These are phyloP conservation scores for Stenopsyche tienmushanensis DNA, from an alignment of 1,140 invertebrate species.

Conservation along the genomic window DNA sequence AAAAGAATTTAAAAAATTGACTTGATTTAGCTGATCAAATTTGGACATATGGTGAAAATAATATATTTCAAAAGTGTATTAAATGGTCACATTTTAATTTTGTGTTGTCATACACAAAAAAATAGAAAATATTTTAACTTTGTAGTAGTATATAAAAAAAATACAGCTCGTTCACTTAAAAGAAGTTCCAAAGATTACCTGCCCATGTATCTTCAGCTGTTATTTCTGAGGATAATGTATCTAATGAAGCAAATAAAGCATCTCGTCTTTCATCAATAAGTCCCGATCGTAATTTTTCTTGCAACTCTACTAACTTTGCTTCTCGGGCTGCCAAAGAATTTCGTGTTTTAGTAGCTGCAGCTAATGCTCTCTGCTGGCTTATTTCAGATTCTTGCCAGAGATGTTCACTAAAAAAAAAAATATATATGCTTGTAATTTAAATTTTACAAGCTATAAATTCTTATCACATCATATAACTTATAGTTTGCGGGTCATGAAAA, in stretches of 20 bases:
- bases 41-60: not conserved
- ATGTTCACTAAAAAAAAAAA: slow-evolving; percentile 26
- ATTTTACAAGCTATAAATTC: too few relatives aligned
- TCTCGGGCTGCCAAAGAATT: slow-evolving; percentile 48
- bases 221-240: slow-evolving; percentile 50
- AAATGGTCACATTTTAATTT: not conserved
- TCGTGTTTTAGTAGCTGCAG: slow-evolving; percentile 48
- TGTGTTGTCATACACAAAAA: too few relatives aligned
- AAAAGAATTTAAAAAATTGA: not conserved
- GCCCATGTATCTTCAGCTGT: slow-evolving; percentile 52
- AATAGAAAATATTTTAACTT: too few relatives aligned
- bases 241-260: slow-evolving; percentile 49
- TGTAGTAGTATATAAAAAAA: not conserved
- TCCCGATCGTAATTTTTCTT: slow-evolving; percentile 44
- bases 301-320: slow-evolving; percentile 45
- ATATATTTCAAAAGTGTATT: not conserved
- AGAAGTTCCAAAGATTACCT: slow-evolving; percentile 46
- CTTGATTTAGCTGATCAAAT: not conserved
- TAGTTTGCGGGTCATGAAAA: not conserved
- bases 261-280: slow-evolving; percentile 53
- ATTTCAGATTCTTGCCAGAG: slow-evolving; percentile 33
- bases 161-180: not conserved
- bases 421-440: too few relatives aligned
- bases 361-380: slow-evolving; percentile 32
- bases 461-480: not conserved